Evolutionary conservation across 2,797 vertebrate species (phyloP).

Genomic region (Hafferia zeledoni): DNA sequence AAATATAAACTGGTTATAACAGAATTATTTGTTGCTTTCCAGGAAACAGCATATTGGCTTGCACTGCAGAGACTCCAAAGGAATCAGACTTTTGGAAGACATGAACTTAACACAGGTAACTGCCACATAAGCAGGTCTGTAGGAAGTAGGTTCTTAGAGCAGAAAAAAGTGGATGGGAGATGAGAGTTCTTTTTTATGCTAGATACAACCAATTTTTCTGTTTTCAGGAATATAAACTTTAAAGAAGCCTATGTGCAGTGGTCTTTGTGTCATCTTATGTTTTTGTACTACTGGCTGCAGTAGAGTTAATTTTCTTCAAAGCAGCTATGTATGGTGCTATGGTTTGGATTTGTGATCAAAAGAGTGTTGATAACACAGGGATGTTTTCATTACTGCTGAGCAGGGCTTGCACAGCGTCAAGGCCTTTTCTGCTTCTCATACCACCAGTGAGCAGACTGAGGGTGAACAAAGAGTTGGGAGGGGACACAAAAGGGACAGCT

Average conservation of each 20-base stretch:
- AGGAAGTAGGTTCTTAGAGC: not conserved
- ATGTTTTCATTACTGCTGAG: not conserved
- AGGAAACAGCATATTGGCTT: not conserved
- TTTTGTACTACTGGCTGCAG: not conserved
- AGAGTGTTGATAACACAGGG: not conserved
- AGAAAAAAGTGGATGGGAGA: not conserved
- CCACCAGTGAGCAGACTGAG: not conserved
- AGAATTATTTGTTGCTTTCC: not conserved
- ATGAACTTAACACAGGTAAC: not conserved
- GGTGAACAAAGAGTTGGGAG: not conserved
- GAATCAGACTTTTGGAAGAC: not conserved
- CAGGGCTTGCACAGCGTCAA: not conserved
- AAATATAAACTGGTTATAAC: not conserved
- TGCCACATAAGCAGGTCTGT: not conserved
- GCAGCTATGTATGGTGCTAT: not conserved
- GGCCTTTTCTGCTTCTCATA: not conserved
- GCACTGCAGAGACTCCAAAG: not conserved
- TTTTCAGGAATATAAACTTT: not conserved
- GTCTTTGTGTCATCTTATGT: not conserved
- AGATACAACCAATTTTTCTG: not conserved
- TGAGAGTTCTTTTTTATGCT: not conserved
- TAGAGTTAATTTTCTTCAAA: not conserved
- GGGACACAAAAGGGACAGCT: not conserved
- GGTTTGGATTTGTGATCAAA: not conserved
- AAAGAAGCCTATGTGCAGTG: not conserved